A percentile compares a stretch with the other conserved stretches of the same genome.
These are phyloP conservation scores for Portunus trituberculatus DNA, from an alignment of 1,140 invertebrate genomes.

Conservation along the genomic window DNA sequence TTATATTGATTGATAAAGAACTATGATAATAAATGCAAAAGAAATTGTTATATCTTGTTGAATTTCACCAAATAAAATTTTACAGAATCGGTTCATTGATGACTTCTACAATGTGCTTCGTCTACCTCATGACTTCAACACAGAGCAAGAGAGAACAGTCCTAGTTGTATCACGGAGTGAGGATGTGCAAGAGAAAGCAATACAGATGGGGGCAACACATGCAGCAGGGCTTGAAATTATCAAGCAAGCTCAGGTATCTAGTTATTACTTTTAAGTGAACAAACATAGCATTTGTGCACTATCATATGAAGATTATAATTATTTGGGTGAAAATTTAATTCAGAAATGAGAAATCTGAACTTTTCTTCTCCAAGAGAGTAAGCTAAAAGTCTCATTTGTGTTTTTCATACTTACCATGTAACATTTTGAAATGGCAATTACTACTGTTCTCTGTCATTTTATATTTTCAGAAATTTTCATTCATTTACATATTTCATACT, in stretches of 20 bases:
- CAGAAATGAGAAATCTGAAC: background rate
- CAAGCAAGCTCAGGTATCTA: conserved; percentile 57
- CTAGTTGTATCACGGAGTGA: conserved; percentile 51
- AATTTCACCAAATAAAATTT: background rate
- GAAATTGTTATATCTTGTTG: too few species aligned
- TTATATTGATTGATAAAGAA: too few species aligned
- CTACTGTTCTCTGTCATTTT: too few species aligned
- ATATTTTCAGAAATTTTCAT: too few species aligned
- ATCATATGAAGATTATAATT: background rate
- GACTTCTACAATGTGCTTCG: conserved; percentile 50
- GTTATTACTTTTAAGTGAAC: background rate
- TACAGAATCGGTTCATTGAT: conserved; percentile 67
- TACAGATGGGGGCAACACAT: conserved; percentile 39
- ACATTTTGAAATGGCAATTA: too few species aligned
- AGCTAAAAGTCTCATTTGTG: too few species aligned
- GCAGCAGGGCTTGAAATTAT: conserved; percentile 60
- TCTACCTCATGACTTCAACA: conserved; percentile 57
- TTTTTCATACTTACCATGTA: too few species aligned
- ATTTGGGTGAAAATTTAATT: background rate
- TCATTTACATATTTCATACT: too few species aligned
- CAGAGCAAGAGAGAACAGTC: conserved; percentile 43
- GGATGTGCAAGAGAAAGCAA: conserved; percentile 59
- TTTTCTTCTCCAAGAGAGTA: background rate
- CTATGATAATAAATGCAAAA: too few species aligned
- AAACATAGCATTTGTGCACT: background rate